Evolutionary conservation across 2,888 invertebrate species (phyloP).

Genomic region (Pterobdella sp.): DNA sequence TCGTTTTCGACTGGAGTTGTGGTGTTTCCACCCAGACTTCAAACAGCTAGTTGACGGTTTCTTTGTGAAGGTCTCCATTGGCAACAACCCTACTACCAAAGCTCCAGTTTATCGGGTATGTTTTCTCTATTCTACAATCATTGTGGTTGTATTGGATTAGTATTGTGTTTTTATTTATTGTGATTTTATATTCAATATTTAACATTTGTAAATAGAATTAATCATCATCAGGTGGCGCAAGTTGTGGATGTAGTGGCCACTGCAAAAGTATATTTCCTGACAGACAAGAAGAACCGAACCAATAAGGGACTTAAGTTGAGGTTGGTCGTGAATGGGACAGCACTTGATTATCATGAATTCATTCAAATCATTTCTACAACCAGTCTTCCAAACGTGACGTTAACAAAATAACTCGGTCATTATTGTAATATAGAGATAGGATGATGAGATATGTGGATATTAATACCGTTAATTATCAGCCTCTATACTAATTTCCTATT

Average conservation of each 20-base stretch:
- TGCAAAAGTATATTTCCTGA: conserved; percentile 70
- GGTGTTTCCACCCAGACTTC: conserved; percentile 93
- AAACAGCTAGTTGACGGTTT: conserved; percentile 79
- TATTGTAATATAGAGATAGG: too few species aligned
- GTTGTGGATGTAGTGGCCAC: conserved; percentile 64
- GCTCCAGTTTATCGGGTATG: conserved; percentile 34
- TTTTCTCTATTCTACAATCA: background rate
- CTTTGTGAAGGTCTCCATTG: conserved; percentile 90
- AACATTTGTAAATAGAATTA: background rate
- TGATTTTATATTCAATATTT: background rate
- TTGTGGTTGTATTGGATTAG: background rate
- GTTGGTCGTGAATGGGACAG: too few species aligned
- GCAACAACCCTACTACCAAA: conserved; percentile 49
- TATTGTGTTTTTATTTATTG: background rate
- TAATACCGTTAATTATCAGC: too few species aligned
- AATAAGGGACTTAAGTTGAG: conserved; percentile 66
- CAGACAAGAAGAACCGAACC: conserved; percentile 68
- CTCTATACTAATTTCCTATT: too few species aligned
- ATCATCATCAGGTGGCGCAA: conserved; percentile 60
- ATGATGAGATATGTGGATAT: too few species aligned
- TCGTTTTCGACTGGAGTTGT: conserved; percentile 43
- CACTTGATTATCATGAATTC: too few species aligned
- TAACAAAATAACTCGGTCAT: too few species aligned
- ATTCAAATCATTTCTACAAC: too few species aligned
- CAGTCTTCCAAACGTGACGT: too few species aligned